A percentile compares a stretch with the other conserved stretches of the same genome.
These are phyloP conservation scores for Tinamus guttatus DNA, from an alignment of 2,113 vertebrate genomes.

Conservation along the genomic window DNA sequence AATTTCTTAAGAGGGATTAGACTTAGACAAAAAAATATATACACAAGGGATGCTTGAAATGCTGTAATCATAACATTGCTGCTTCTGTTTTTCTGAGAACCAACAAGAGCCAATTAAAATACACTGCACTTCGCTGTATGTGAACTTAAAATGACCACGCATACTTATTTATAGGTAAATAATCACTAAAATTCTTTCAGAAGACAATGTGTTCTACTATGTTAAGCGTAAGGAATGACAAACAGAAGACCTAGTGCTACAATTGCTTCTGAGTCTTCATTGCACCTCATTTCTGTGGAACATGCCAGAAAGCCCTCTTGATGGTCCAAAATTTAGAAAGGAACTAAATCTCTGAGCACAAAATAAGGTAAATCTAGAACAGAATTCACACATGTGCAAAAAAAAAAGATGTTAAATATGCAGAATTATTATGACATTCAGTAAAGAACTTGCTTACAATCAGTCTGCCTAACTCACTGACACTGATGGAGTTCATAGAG, in stretches of 20 bases:
- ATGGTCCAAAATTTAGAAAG: not conserved
- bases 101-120: slow-evolving; percentile 47
- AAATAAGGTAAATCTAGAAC: not conserved
- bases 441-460: not conserved
- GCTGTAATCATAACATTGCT: not conserved
- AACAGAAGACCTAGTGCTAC: not conserved
- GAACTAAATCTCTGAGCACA: not conserved
- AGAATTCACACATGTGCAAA: not conserved
- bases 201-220: not conserved
- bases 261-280: not conserved
- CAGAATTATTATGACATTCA: not conserved
- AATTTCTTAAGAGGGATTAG: slow-evolving; percentile 39
- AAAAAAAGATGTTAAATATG: too few relatives aligned
- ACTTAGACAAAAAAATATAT: slow-evolving; percentile 28
- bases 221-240: not conserved
- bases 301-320: not conserved
- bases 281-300: not conserved
- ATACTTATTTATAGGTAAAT: slow-evolving; percentile 37
- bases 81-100: not conserved
- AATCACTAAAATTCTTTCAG: slow-evolving; percentile 26
- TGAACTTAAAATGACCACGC: slow-evolving; percentile 18
- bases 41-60: slow-evolving; percentile 15
- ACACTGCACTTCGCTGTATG: not conserved
- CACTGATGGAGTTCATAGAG: accelerated
- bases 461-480: not conserved